These are phyloP conservation scores for Umimayanthus kanabou DNA, from an alignment of 92 coral and sea anemone genomes.

Conservation along the genomic window DNA sequence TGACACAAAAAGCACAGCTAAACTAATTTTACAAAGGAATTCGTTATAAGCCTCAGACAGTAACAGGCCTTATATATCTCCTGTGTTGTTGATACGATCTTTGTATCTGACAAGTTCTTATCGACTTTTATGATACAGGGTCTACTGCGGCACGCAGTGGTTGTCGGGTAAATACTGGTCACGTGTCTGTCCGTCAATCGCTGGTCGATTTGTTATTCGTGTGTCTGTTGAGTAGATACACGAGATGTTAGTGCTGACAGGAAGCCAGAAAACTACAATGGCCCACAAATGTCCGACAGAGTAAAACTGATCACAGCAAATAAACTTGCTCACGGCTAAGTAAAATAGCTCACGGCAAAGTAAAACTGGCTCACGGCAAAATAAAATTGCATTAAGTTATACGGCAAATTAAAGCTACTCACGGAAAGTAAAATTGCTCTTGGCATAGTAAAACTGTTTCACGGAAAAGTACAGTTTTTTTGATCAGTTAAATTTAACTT, in stretches of 20 bases:
- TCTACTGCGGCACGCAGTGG: slow-evolving; percentile 33
- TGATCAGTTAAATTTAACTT: too few relatives aligned
- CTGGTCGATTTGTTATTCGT: slow-evolving; percentile 4
- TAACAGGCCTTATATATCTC: not conserved
- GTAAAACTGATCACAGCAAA: too few relatives aligned
- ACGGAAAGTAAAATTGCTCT: too few relatives aligned
- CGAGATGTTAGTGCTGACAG: not conserved
- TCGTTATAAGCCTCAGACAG: slow-evolving; percentile 1
- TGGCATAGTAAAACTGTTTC: too few relatives aligned
- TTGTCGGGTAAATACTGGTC: slow-evolving; percentile 33
- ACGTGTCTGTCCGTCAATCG: slow-evolving; percentile 5
- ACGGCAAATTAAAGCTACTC: too few relatives aligned
- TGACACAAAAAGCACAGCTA: not conserved
- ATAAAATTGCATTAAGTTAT: too few relatives aligned
- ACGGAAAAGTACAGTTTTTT: too few relatives aligned
- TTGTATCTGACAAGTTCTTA: slow-evolving; percentile 42
- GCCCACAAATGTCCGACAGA: too few relatives aligned
- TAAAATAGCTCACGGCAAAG: too few relatives aligned
- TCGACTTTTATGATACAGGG: slow-evolving; percentile 49
- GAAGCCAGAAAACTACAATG: too few relatives aligned
- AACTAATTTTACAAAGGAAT: slow-evolving; percentile 19
- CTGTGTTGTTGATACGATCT: slow-evolving; percentile 20
- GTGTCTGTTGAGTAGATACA: slow-evolving; percentile 22
- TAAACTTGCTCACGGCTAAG: too few relatives aligned
- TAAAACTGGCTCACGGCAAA: too few relatives aligned